Evolutionary conservation across 2,797 vertebrate genomes (phyloP).

Genomic region (Hyperoplus immaculatus): DNA sequence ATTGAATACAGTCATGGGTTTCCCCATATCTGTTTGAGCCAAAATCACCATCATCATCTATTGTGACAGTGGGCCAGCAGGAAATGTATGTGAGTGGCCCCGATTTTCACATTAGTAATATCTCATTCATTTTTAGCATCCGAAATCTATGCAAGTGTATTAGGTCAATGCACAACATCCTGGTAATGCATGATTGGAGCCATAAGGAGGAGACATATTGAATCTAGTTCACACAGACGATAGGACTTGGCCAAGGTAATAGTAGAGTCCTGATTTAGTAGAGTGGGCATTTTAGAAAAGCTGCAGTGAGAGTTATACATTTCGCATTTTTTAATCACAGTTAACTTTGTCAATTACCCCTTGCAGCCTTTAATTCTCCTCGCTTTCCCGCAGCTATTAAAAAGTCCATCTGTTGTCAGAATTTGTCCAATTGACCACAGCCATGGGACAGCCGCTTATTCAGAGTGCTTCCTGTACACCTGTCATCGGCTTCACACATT

Average conservation of each 20-base stretch:
- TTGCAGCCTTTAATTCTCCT: constrained; percentile 13
- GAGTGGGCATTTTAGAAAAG: not conserved
- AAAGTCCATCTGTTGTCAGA: constrained; percentile 9
- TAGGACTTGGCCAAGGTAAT: not conserved
- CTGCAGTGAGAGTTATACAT: constrained; percentile 8
- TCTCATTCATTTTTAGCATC: constrained; percentile 10
- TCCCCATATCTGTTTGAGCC: not conserved
- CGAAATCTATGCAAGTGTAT: constrained; percentile 17
- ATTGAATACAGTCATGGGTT: not conserved
- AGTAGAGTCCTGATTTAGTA: constrained; percentile 14
- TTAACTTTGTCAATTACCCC: constrained; percentile 15
- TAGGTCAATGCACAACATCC: constrained; percentile 17
- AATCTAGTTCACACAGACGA: too few relatives aligned
- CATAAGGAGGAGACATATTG: too few relatives aligned
- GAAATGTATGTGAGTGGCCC: constrained; percentile 37
- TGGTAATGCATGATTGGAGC: not conserved
- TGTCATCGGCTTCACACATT: constrained; percentile 12
- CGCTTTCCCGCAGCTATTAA: not conserved
- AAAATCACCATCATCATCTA: not conserved
- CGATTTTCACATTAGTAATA: constrained; percentile 23
- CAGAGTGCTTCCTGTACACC: constrained; percentile 19
- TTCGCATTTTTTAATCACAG: constrained; percentile 20
- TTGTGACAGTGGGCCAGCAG: constrained; percentile 18
- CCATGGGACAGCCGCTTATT: not conserved
- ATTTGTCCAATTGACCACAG: not conserved